Evolutionary conservation across 1,140 invertebrate species (phyloP).

Genomic region (Diorhabda elongata): DNA sequence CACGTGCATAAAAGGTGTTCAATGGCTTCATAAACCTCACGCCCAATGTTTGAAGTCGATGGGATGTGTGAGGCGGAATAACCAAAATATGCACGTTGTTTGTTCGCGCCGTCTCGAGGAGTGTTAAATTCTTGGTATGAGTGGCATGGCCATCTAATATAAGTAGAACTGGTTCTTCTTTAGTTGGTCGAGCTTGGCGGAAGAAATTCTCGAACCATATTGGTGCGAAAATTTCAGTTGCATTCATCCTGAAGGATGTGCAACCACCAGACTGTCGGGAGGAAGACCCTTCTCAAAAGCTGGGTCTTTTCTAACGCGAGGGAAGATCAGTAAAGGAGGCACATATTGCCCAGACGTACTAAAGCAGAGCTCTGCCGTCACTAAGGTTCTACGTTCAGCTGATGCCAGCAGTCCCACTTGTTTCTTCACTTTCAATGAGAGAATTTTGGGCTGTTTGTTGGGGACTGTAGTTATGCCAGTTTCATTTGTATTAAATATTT

Average conservation of each 20-base stretch:
- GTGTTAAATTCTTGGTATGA: conserved; percentile 14
- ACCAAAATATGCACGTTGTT: conserved; percentile 30
- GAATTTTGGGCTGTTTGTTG: too few species aligned
- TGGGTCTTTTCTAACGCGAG: neutral
- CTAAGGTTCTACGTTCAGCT: too few species aligned
- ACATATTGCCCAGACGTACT: neutral
- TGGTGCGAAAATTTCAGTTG: conserved; percentile 17
- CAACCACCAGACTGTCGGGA: conserved; percentile 32
- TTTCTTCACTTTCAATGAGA: too few species aligned
- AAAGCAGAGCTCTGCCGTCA: neutral
- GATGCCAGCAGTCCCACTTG: too few species aligned
- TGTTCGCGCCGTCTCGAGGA: conserved; percentile 33
- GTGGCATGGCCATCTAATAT: conserved; percentile 32
- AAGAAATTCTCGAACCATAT: conserved; percentile 35
- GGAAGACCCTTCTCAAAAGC: conserved; percentile 21
- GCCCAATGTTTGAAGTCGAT: conserved; percentile 45
- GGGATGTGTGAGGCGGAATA: conserved; percentile 43
- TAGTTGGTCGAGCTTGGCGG: conserved; percentile 23
- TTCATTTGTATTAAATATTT: too few species aligned
- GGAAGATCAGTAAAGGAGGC: neutral
- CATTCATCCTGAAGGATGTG: conserved; percentile 38
- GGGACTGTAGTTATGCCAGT: too few species aligned
- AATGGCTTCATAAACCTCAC: conserved; percentile 41
- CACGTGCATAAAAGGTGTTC: conserved; percentile 37
- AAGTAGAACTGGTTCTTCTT: conserved; percentile 25